Evolutionary conservation across 2,888 invertebrate genomes (phyloP).

Genomic region (Melieria omissa): DNA sequence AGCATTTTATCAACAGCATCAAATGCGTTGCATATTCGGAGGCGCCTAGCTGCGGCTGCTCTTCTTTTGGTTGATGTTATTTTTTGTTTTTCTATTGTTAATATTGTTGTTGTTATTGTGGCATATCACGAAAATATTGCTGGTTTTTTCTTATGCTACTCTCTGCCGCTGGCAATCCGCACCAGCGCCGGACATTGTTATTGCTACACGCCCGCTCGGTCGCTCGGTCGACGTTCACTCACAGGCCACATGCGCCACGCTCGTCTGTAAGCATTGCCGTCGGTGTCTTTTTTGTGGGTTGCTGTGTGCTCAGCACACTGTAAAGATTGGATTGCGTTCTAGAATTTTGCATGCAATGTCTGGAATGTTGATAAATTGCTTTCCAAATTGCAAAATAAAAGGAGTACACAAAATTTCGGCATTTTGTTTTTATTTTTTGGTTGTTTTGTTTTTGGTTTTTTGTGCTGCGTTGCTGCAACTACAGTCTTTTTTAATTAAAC

Average conservation of each 20-base stretch:
- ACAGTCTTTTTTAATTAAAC: no score
- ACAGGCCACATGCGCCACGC: no score
- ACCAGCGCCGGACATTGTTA: neutral
- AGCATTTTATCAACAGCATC: neutral
- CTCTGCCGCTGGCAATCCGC: no score
- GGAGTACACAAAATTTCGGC: no score
- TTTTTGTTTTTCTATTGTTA: neutral
- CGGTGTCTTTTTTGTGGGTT: neutral
- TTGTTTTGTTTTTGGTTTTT: no score
- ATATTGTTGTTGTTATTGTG: neutral
- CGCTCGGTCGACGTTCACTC: no score
- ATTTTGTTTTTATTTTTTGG: no score
- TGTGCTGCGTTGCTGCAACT: no score
- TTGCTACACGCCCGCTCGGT: neutral
- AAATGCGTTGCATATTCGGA: neutral
- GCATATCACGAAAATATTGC: neutral
- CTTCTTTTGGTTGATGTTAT: neutral
- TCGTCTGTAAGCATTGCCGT: no score
- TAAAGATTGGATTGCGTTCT: slow-evolving; percentile 32
- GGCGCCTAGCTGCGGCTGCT: neutral
- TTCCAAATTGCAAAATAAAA: slow-evolving; percentile 26
- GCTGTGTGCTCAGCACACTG: neutral
- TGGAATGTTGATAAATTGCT: slow-evolving; percentile 36
- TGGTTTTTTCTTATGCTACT: neutral
- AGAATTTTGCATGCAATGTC: slow-evolving; percentile 29